Percentiles rank a stretch among this genome's conserved stretches.
Evolutionary conservation across 2,888 invertebrate genomes (phyloP).

Genomic region (Ophion ellenae): DNA sequence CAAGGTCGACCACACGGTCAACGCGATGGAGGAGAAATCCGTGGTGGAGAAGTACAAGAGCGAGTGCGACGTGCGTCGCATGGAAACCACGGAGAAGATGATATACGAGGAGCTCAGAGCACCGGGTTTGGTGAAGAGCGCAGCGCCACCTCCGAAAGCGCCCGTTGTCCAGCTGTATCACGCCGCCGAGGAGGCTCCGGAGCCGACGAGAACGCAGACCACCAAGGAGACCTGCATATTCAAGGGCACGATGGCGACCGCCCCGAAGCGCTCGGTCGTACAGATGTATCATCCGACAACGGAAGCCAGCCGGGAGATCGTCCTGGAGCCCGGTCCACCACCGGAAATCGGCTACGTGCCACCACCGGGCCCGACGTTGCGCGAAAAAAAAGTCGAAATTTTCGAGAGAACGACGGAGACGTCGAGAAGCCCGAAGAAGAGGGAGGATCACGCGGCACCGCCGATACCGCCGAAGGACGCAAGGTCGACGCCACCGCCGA

Average conservation of each 20-base stretch:
- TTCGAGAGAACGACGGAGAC: conserved; percentile 84
- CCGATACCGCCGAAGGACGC: conserved; percentile 83
- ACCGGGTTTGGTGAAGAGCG: conserved; percentile 84
- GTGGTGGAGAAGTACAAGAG: conserved; percentile 79
- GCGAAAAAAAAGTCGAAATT: conserved; percentile 86
- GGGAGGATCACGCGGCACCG: conserved; percentile 80
- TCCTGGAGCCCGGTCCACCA: conserved; percentile 88
- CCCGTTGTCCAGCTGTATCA: conserved; percentile 72
- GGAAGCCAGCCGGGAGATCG: conserved; percentile 65
- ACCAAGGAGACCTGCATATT: conserved; percentile 63
- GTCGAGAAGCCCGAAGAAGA: conserved; percentile 81
- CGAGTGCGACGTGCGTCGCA: conserved; percentile 77
- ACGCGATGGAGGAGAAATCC: conserved; percentile 81
- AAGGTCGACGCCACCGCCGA: conserved; percentile 81
- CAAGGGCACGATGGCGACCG: conserved; percentile 68
- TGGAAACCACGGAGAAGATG: conserved; percentile 77
- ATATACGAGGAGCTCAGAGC: conserved; percentile 84
- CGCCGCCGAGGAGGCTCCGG: conserved; percentile 72
- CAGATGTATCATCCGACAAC: conserved; percentile 71
- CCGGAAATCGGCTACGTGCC: conserved; percentile 88
- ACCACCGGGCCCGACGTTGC: conserved; percentile 84
- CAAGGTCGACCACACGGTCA: conserved; percentile 81
- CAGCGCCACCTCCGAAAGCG: conserved; percentile 75
- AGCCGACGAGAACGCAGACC: conserved; percentile 42
- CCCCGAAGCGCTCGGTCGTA: conserved; percentile 69